A percentile compares a stretch with the other conserved stretches of the same genome.
phyloP scores from a whole-genome alignment of 2,113 vertebrate species.

The Chiloscyllium plagiosum region DNA sequence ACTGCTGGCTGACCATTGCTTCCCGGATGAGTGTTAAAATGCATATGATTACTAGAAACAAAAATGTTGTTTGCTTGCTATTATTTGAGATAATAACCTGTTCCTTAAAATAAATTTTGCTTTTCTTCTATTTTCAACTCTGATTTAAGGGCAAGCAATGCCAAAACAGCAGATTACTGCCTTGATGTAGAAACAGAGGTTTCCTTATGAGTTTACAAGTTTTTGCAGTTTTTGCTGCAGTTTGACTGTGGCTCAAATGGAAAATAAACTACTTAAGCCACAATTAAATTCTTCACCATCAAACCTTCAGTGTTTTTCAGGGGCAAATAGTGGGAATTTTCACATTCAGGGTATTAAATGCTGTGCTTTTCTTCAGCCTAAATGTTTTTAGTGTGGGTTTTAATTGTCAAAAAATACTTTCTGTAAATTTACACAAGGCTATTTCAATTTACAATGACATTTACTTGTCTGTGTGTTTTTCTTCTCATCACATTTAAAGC shows the following conservation, averaged over 20 bases:
- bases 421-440: constrained; percentile 22
- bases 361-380: not conserved
- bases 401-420: constrained; percentile 33
- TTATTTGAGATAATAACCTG: not conserved
- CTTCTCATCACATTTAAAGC: constrained; percentile 17
- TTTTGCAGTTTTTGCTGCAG: not conserved
- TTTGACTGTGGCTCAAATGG: not conserved
- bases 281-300: not conserved
- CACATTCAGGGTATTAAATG: not conserved
- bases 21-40: not conserved
- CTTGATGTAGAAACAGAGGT: not conserved
- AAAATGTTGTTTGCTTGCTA: not conserved
- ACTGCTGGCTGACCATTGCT: not conserved
- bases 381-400: constrained; percentile 26
- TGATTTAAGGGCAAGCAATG: not conserved
- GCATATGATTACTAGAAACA: not conserved
- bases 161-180: not conserved
- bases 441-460: constrained; percentile 35
- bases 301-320: not conserved
- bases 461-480: constrained; percentile 33
- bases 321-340: not conserved
- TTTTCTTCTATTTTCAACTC: not conserved
- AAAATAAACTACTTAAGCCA: not conserved
- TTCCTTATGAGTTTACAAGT: not conserved
- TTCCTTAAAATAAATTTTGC: not conserved